A percentile compares a stretch with the other conserved stretches of the same genome.
Conservation (phyloP, 2,888 invertebrate genomes). For the Pheosia gnoma region DNA sequence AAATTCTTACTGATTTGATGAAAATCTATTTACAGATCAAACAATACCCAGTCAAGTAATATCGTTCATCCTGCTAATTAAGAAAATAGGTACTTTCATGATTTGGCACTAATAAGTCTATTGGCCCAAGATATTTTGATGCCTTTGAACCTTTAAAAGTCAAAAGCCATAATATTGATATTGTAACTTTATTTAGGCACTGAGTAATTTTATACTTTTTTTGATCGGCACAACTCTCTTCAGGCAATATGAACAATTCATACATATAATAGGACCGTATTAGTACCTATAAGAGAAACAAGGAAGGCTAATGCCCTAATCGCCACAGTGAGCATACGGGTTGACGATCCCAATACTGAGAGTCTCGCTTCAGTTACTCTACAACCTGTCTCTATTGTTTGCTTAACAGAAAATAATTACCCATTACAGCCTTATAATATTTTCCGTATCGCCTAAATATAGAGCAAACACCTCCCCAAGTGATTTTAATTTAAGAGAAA, state of each 20-base stretch:
- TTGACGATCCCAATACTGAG: neutral
- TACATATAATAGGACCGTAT: neutral
- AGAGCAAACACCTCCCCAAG: too few relatives aligned
- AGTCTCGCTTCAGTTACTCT: constrained; percentile 8
- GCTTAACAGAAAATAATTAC: neutral
- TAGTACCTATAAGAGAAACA: neutral
- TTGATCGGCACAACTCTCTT: too few relatives aligned
- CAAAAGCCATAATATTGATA: neutral
- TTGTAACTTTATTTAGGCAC: too few relatives aligned
- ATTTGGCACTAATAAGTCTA: neutral
- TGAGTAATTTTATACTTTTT: too few relatives aligned
- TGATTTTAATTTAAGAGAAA: too few relatives aligned
- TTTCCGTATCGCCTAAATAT: neutral
- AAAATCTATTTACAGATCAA: neutral
- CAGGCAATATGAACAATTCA: too few relatives aligned
- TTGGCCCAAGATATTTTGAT: neutral
- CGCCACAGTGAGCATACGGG: constrained; percentile 5
- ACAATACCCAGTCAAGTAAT: neutral
- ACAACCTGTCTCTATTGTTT: neutral
- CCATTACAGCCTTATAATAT: neutral
- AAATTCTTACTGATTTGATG: neutral
- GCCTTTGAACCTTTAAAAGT: neutral
- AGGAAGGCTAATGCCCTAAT: constrained; percentile 5
- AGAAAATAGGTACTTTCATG: constrained; percentile 1
- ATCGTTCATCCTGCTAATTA: neutral